Evolutionary conservation across 35 echinoderm and acorn worm species (phyloP).

Genomic region (Stichopus chloronotus): DNA sequence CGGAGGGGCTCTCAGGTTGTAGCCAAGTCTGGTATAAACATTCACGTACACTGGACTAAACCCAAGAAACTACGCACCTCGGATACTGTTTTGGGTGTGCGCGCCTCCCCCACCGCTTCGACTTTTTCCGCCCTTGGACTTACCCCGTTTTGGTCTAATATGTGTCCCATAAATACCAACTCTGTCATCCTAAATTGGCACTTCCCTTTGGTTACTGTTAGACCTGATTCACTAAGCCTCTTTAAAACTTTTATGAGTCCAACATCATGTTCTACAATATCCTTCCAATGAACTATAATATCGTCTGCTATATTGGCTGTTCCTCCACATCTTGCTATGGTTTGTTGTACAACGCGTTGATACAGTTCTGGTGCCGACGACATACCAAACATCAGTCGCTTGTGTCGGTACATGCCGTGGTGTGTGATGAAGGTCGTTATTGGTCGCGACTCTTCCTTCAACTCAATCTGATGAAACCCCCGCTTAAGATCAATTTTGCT

Average conservation of each 20-base stretch:
- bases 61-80: conserved; percentile 82
- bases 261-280: conserved; percentile 22
- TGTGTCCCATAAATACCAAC: conserved; percentile 65
- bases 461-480: conserved; percentile 47
- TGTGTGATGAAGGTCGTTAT: conserved; percentile 56
- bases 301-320: conserved; percentile 39
- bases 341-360: conserved; percentile 36
- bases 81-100: conserved; percentile 52
- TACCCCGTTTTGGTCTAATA: conserved; percentile 38
- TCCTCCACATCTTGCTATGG: conserved; percentile 21
- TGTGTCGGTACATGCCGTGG: conserved; percentile 4
- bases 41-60: conserved; percentile 59
- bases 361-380: conserved; percentile 37
- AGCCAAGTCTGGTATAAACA: conserved; percentile 72
- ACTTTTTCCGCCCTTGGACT: conserved; percentile 61
- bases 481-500: conserved; percentile 38
- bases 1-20: conserved; percentile 68
- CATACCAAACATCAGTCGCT: conserved; percentile 53
- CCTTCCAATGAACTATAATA: conserved; percentile 48
- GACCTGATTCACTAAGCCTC: conserved; percentile 26
- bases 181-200: conserved; percentile 66
- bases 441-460: background rate
- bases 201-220: conserved; percentile 41
- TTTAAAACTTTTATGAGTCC: conserved; percentile 37
- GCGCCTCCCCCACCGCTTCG: conserved; percentile 43